Conservation (phyloP, 2,888 invertebrate species). For the Zygothrica quintamaculata region DNA sequence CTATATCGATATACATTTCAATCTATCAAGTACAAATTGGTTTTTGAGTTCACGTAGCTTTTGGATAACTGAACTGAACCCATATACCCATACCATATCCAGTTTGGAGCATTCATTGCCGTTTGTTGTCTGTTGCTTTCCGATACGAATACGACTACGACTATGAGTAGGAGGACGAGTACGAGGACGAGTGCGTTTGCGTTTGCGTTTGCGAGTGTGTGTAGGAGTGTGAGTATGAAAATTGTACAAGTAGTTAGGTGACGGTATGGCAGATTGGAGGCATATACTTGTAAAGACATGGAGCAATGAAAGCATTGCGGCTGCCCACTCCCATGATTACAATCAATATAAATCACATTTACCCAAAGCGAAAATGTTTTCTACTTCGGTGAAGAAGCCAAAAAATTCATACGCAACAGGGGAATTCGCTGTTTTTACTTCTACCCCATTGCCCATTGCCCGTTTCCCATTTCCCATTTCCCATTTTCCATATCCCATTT, state of each 20-base stretch:
- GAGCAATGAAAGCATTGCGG: conserved; percentile 1
- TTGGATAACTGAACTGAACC: conserved; percentile 29
- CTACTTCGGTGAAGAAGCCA: conserved; percentile 74
- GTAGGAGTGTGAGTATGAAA: too few species aligned
- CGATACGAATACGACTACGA: conserved; percentile 10
- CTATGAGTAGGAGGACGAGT: too few species aligned
- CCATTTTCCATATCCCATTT: not conserved
- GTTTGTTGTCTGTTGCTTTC: conserved; percentile 61
- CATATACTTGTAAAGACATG: conserved; percentile 6
- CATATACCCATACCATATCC: not conserved
- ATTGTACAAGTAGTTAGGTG: conserved; percentile 39
- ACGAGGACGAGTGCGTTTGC: too few species aligned
- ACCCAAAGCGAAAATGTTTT: conserved; percentile 81
- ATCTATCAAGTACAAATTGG: conserved; percentile 61
- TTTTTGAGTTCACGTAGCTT: conserved; percentile 47
- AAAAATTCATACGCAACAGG: conserved; percentile 82
- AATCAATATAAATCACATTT: conserved; percentile 83
- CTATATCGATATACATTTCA: conserved; percentile 44
- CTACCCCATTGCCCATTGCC: not conserved
- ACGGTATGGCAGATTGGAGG: not conserved
- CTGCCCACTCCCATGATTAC: conserved; percentile 75
- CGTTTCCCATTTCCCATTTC: not conserved
- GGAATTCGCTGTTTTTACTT: conserved; percentile 60
- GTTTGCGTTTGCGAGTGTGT: too few species aligned
- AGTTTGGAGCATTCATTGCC: conserved; percentile 36